These are phyloP conservation scores for Callosobruchus maculatus DNA, from an alignment of 2,888 invertebrate genomes.

Conservation along the genomic window DNA sequence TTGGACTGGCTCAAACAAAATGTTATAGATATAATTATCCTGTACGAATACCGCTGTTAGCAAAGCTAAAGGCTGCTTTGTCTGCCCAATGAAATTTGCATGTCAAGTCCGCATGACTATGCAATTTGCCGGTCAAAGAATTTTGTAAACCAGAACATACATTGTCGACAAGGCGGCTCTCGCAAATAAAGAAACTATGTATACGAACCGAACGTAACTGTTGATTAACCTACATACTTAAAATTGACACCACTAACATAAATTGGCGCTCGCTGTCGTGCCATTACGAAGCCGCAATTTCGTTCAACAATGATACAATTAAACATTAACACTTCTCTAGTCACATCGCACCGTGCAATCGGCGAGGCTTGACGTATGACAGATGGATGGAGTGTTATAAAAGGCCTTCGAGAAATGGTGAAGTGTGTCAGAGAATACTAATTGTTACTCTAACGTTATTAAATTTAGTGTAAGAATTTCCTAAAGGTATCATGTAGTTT, in stretches of 20 bases:
- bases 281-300: background rate
- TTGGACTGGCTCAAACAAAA: too few relatives aligned
- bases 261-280: slow-evolving; percentile 6
- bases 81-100: background rate
- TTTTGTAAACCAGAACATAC: background rate
- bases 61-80: too few relatives aligned
- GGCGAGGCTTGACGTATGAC: background rate
- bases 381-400: background rate
- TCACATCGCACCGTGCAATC: background rate
- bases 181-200: slow-evolving; percentile 7
- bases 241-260: slow-evolving; percentile 11
- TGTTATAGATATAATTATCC: too few relatives aligned
- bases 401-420: too few relatives aligned
- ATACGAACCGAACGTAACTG: slow-evolving; percentile 9
- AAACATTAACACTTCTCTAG: background rate
- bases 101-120: background rate
- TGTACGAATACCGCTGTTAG: too few relatives aligned
- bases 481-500: too few relatives aligned
- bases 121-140: background rate
- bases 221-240: slow-evolving; percentile 12
- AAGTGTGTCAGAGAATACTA: too few relatives aligned
- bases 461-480: too few relatives aligned
- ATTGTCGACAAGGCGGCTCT: slow-evolving; percentile 1
- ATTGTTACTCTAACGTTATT: too few relatives aligned
- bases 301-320: background rate